Evolutionary conservation across 2,113 vertebrate genomes (phyloP).

Genomic region (Procavia capensis): DNA sequence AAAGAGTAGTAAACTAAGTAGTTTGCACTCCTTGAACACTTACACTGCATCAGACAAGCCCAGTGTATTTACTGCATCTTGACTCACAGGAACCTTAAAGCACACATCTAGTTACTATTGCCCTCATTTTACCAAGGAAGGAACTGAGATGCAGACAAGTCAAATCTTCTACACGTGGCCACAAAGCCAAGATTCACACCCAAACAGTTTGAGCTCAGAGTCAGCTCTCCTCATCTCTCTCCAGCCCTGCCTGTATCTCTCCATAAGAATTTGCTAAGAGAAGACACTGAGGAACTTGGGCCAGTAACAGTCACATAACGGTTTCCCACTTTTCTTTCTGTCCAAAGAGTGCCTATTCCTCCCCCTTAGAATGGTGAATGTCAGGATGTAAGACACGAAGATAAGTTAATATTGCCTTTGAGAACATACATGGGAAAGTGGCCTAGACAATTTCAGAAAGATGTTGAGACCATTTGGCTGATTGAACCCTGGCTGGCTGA

Average conservation of each 20-base stretch:
- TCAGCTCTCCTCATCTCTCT: not conserved
- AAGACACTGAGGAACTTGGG: not conserved
- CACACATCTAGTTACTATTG: not conserved
- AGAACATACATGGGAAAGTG: not conserved
- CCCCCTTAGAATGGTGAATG: not conserved
- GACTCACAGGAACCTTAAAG: not conserved
- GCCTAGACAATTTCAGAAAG: not conserved
- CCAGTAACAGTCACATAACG: fast-evolving
- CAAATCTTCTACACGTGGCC: not conserved
- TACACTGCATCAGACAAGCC: not conserved
- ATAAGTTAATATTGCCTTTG: not conserved
- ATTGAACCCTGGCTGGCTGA: not conserved
- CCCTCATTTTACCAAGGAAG: not conserved
- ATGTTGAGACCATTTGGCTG: not conserved
- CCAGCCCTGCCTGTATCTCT: not conserved
- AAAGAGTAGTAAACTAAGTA: conserved; percentile 13
- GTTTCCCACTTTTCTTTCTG: not conserved
- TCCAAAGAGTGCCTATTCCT: not conserved
- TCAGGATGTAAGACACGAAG: not conserved
- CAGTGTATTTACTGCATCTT: not conserved
- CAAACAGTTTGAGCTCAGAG: fast-evolving
- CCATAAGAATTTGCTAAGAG: not conserved
- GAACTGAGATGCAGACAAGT: not conserved
- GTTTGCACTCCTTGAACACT: not conserved
- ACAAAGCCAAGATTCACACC: not conserved